Conservation (phyloP, 1,140 invertebrate species). For the Nasonia giraulti region DNA sequence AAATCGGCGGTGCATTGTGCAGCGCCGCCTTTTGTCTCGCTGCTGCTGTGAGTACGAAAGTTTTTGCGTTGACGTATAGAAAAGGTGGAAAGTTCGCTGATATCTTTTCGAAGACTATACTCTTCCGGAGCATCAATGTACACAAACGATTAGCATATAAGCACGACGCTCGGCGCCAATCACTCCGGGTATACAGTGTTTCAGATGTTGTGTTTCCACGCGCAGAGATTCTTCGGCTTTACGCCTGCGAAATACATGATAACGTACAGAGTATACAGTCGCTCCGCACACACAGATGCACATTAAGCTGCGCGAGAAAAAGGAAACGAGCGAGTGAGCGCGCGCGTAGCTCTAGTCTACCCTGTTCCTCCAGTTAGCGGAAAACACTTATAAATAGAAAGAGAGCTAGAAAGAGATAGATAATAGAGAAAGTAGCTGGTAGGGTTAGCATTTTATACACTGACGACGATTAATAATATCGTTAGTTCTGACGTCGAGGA, state of each 20-base stretch:
- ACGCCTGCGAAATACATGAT: neutral
- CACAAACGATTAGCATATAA: neutral
- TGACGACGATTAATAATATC: slow-evolving; percentile 54
- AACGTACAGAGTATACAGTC: neutral
- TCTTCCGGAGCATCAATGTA: too few species aligned
- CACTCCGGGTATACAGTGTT: too few species aligned
- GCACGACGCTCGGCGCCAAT: neutral
- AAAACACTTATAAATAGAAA: slow-evolving; percentile 60
- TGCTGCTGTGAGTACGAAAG: neutral
- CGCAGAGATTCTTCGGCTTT: neutral
- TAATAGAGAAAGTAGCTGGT: slow-evolving; percentile 36
- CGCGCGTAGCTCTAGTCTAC: slow-evolving; percentile 69
- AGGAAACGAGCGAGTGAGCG: slow-evolving; percentile 56
- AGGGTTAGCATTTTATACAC: slow-evolving; percentile 30
- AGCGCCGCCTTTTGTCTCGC: neutral
- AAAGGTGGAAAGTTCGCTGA: neutral
- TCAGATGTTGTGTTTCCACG: too few species aligned
- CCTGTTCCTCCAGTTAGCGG: slow-evolving; percentile 71
- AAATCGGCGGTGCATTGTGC: slow-evolving; percentile 1
- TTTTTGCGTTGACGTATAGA: neutral
- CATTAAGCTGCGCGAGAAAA: slow-evolving; percentile 56
- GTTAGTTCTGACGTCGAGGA: slow-evolving; percentile 1
- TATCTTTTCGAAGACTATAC: too few species aligned
- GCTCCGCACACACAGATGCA: neutral
- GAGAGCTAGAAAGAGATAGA: neutral